Percentiles rank a stretch among this genome's conserved stretches.
phyloP scores from a whole-genome alignment of 2,113 vertebrate species.

The Pseudopipra pipra region DNA sequence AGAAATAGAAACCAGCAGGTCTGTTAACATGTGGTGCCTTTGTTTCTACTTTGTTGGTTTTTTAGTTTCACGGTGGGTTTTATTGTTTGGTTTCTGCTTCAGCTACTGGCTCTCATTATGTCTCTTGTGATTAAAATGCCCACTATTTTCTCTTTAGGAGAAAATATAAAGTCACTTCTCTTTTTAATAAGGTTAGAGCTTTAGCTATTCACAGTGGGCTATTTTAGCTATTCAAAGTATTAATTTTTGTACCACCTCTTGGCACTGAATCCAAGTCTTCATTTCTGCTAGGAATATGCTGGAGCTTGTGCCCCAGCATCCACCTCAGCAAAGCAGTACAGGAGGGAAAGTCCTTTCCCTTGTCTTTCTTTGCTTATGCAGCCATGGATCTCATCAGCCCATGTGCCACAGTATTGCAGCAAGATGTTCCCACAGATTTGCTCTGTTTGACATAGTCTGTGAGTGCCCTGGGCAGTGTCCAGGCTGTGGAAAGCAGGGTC shows the following conservation, averaged over 20 bases:
- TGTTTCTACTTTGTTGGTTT: not conserved
- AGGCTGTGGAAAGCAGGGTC: not conserved
- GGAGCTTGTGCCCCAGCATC: not conserved
- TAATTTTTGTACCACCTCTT: not conserved
- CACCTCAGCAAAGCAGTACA: not conserved
- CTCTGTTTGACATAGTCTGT: fast-evolving
- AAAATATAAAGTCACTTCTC: not conserved
- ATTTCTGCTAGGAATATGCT: not conserved
- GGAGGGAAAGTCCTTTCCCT: not conserved
- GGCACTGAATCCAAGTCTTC: not conserved
- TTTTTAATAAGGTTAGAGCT: not conserved
- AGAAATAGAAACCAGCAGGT: not conserved
- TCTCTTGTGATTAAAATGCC: not conserved
- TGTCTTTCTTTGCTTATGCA: not conserved
- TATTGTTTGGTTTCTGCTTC: not conserved
- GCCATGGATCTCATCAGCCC: not conserved
- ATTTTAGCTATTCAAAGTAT: not conserved
- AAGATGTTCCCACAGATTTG: not conserved
- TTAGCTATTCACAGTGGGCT: not conserved
- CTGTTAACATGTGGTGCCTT: not conserved
- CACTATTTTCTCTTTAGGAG: not conserved
- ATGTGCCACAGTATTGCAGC: not conserved
- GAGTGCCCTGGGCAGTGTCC: not conserved
- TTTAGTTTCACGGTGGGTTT: fast-evolving
- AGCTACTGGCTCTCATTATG: not conserved